A percentile compares a stretch with the other conserved stretches of the same genome.
Evolutionary conservation across 2,797 vertebrate species (phyloP).

Genomic region (Lacerta viridis): DNA sequence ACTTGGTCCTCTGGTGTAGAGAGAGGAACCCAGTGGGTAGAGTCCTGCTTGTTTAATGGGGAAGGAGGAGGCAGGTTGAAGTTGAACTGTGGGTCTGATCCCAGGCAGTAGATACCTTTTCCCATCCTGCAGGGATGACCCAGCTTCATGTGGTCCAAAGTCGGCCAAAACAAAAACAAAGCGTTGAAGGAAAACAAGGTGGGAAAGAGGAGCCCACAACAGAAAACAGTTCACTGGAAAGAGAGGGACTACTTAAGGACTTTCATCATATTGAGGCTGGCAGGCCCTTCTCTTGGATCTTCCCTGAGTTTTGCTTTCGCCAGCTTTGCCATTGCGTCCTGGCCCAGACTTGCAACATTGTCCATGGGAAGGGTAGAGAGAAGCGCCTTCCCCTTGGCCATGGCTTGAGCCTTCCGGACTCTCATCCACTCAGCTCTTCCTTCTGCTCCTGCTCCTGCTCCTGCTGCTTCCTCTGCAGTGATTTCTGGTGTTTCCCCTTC

Average conservation of each 20-base stretch:
- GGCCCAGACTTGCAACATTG: neutral
- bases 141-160: neutral
- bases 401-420: neutral
- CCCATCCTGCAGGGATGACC: neutral
- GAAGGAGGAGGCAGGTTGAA: neutral
- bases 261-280: conserved; percentile 4
- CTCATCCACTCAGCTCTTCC: neutral
- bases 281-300: too few relatives aligned
- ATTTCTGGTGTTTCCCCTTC: neutral
- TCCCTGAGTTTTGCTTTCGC: neutral
- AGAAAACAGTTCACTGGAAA: neutral
- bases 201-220: neutral
- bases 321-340: neutral
- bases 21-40: neutral
- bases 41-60: neutral
- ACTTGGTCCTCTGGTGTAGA: neutral
- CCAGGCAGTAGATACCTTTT: neutral
- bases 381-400: neutral
- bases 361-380: neutral
- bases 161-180: neutral
- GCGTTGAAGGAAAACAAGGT: neutral
- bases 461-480: neutral
- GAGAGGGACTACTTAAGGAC: neutral
- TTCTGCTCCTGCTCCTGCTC: neutral
- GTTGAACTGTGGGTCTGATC: neutral